phyloP scores from a whole-genome alignment of 2,888 invertebrate species.

The Tetheella fluctuosa region DNA sequence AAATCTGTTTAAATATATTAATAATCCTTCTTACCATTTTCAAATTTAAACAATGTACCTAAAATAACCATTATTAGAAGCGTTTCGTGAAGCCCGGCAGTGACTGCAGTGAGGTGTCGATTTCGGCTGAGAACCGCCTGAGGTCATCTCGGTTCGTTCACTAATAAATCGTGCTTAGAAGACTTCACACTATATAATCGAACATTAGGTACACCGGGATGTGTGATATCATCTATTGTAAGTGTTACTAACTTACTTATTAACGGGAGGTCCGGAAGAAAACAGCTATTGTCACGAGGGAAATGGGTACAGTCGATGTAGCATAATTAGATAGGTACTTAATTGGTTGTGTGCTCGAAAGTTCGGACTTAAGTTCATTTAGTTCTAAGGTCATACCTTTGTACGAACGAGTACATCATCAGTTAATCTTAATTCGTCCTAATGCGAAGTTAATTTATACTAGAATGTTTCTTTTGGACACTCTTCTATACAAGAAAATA shows the following conservation, averaged over 20 bases:
- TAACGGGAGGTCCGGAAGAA: slow-evolving; percentile 9
- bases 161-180: slow-evolving; percentile 56
- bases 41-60: neutral
- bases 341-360: neutral
- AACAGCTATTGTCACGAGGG: slow-evolving; percentile 5
- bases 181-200: slow-evolving; percentile 44
- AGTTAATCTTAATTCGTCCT: neutral
- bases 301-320: slow-evolving; percentile 3
- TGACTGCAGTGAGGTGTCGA: slow-evolving; percentile 53
- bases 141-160: slow-evolving; percentile 50
- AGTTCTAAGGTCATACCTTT: neutral
- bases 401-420: neutral
- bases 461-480: too few relatives aligned
- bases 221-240: slow-evolving; percentile 27
- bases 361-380: neutral
- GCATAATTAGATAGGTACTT: neutral
- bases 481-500: too few relatives aligned
- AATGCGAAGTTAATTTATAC: neutral
- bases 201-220: slow-evolving; percentile 30
- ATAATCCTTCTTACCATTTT: neutral
- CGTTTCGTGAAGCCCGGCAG: slow-evolving; percentile 50
- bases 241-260: neutral
- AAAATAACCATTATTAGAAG: slow-evolving; percentile 45
- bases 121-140: slow-evolving; percentile 68
- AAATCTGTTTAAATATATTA: neutral